phyloP scores from a whole-genome alignment of 2,797 vertebrate species.

The Gadopsis marmoratus region DNA sequence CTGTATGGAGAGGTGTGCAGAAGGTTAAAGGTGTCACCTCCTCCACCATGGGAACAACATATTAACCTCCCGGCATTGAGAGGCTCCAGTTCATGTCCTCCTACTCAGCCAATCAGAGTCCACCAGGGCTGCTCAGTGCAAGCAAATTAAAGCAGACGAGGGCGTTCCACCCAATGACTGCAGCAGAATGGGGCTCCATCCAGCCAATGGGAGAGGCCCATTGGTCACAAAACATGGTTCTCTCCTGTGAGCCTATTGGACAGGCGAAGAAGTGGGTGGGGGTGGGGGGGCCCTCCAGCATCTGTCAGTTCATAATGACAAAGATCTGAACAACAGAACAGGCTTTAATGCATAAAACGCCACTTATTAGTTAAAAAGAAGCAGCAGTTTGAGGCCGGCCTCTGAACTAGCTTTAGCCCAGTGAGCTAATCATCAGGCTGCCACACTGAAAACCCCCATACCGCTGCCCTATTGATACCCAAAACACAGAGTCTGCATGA shows the following conservation, averaged over 20 bases:
- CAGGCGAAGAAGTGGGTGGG: slow-evolving; percentile 3
- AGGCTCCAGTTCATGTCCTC: slow-evolving; percentile 56
- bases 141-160: slow-evolving; percentile 67
- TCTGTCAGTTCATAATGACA: slow-evolving; percentile 45
- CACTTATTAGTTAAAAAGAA: slow-evolving; percentile 53
- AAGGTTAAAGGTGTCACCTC: slow-evolving; percentile 71
- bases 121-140: slow-evolving; percentile 66
- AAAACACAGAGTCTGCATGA: slow-evolving; percentile 47
- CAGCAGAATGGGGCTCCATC: slow-evolving; percentile 45
- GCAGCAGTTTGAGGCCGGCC: slow-evolving; percentile 39
- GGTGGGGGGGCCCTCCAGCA: slow-evolving; percentile 26
- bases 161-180: slow-evolving; percentile 50
- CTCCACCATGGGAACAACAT: slow-evolving; percentile 52
- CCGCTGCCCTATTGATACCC: slow-evolving; percentile 24
- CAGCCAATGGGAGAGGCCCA: slow-evolving; percentile 49
- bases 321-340: slow-evolving; percentile 49
- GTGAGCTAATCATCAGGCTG: slow-evolving; percentile 42
- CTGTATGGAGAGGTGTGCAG: slow-evolving; percentile 72
- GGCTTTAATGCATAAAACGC: slow-evolving; percentile 60
- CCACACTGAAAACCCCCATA: slow-evolving; percentile 6
- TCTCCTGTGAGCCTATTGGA: slow-evolving; percentile 73
- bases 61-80: slow-evolving; percentile 49
- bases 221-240: slow-evolving; percentile 71
- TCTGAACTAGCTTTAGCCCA: slow-evolving; percentile 40
- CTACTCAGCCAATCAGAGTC: slow-evolving; percentile 64